Conservation (phyloP, 2,797 vertebrate species). For the Ptychadena robeensis region DNA sequence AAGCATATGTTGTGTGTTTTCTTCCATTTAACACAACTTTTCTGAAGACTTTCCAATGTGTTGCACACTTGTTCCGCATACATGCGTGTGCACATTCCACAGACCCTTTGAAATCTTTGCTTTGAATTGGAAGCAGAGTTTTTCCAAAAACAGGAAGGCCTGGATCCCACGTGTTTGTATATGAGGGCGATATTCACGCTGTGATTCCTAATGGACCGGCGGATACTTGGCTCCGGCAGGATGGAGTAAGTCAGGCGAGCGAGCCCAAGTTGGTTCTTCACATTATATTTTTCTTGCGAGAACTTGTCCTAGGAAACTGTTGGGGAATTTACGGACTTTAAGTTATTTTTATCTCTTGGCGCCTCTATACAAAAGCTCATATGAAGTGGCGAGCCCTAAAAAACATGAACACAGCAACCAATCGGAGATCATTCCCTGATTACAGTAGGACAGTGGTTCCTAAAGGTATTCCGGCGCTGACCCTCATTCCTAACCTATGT, state of each 20-base stretch:
- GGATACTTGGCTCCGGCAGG: background rate
- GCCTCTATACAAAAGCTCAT: too few relatives aligned
- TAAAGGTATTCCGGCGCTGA: too few relatives aligned
- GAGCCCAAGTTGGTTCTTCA: background rate
- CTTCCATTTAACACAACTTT: too few relatives aligned
- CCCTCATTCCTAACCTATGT: too few relatives aligned
- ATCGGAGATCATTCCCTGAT: too few relatives aligned
- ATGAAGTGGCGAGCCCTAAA: too few relatives aligned
- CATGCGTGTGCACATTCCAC: conserved; percentile 10
- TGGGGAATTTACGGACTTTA: background rate
- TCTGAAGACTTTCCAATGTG: background rate
- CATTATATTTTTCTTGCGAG: background rate
- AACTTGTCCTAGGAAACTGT: background rate
- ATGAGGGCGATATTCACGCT: conserved; percentile 2
- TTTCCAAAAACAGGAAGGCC: conserved; percentile 25
- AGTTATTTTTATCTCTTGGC: background rate
- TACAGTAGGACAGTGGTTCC: too few relatives aligned
- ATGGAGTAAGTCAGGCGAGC: conserved; percentile 7
- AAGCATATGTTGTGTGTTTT: too few relatives aligned
- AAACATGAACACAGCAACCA: too few relatives aligned
- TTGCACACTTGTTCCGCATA: background rate
- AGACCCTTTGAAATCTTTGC: conserved; percentile 13
- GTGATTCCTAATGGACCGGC: conserved; percentile 9
- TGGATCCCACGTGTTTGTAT: background rate
- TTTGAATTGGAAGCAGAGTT: background rate